Evolutionary conservation across 2,888 invertebrate species (phyloP), one percentile per base, ranked within the genome.

Genomic region (Rhogogaster chlorosoma): DNA sequence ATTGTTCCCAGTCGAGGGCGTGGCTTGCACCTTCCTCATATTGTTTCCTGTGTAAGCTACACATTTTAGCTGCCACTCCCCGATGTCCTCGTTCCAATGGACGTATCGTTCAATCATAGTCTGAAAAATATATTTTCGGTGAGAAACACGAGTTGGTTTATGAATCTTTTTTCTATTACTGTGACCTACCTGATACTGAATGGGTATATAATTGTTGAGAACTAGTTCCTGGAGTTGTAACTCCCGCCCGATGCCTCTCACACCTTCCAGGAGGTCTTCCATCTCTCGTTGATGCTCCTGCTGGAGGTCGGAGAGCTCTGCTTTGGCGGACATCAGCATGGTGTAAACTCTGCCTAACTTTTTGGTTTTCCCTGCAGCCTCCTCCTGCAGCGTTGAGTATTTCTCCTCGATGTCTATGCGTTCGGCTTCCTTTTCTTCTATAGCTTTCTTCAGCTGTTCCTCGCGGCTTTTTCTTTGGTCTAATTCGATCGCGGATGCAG

Each of bases 1-100:
- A 49, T 89, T 90, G 85, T 87, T 91, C 84, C 90, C 92, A 45
- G 90, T 87, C 12, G 91, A 86, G 82, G 92, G 88, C 26, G 90
- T 87, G 7, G 90, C 89, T 88, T 95, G 94, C 10, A 94, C 95
- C 92, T 97, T 97, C 86, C 97, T 95, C 98, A 99, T 99, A 93
- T 99, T 99, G 94, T 99, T 99, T 0, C 99, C 99, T 9, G 99
- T 99, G 94, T 99, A 99, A 0, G 99, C 99, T 9, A 99, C 99
- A 93, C 99, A 99, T 93, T 97, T 97, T 73, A 99, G 95, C 93
- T 99, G 99, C 98, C 99, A 99, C 94, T 99, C 99, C 49, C 99
- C 99, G 49, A 99, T 98, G 91, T 99, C 99, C 93, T 99, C 99
- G 94, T 99, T 99, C 99, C 99, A 99, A 91, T 98, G 97, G 70